These are phyloP conservation scores for Sarcophaga peregrina DNA, from an alignment of 1,140 invertebrate species.

Conservation along the genomic window DNA sequence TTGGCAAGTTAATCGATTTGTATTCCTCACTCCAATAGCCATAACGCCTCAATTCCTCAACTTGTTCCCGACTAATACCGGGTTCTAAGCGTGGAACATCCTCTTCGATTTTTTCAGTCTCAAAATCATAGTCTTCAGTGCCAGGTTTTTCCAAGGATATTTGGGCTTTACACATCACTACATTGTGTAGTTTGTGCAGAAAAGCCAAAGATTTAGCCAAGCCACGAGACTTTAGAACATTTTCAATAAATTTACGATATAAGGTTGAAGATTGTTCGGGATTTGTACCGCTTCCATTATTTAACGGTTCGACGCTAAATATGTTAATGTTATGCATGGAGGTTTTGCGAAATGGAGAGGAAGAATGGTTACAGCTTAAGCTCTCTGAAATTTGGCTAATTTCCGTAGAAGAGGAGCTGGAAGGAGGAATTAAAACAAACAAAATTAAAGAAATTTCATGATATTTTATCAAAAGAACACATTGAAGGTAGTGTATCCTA, in stretches of 20 bases:
- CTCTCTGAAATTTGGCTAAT: slow-evolving; percentile 57
- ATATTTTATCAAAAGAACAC: no score
- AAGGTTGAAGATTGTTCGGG: slow-evolving; percentile 57
- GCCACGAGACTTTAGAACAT: slow-evolving; percentile 86
- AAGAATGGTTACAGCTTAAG: not conserved
- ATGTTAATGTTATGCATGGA: slow-evolving; percentile 65
- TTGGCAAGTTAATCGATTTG: slow-evolving; percentile 80
- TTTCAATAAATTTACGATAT: slow-evolving; percentile 82
- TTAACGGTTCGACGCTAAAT: slow-evolving; percentile 61
- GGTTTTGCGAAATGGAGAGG: slow-evolving; percentile 52
- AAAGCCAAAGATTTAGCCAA: slow-evolving; percentile 82
- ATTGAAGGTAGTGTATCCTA: no score
- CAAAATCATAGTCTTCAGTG: slow-evolving; percentile 57
- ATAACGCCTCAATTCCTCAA: slow-evolving; percentile 68
- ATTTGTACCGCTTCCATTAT: slow-evolving; percentile 54
- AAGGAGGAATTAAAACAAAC: slow-evolving; percentile 54
- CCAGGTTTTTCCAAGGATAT: slow-evolving; percentile 74
- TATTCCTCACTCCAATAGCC: slow-evolving; percentile 84
- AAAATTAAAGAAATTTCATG: not conserved
- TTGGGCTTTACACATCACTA: slow-evolving; percentile 76
- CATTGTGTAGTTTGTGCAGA: slow-evolving; percentile 76
- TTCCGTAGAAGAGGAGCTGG: slow-evolving; percentile 62
- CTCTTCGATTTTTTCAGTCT: slow-evolving; percentile 62
- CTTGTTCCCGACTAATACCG: slow-evolving; percentile 60
- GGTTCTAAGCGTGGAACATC: slow-evolving; percentile 66